Percentiles rank a stretch among this genome's conserved stretches.
These are phyloP conservation scores for Cheilosia impressa DNA, from an alignment of 2,888 invertebrate genomes.

Conservation along the genomic window DNA sequence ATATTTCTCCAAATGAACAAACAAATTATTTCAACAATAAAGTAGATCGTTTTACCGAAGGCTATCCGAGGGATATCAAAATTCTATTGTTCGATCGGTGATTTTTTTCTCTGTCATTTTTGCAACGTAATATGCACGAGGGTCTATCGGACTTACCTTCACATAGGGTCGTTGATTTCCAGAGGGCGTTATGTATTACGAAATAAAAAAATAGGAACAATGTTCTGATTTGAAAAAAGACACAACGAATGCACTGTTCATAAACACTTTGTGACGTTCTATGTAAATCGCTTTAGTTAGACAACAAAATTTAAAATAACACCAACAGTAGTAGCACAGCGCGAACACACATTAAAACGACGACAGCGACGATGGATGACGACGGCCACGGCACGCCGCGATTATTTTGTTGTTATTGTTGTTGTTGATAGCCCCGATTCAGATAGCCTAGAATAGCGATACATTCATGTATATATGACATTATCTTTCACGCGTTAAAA, in stretches of 20 bases:
- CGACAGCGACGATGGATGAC: slow-evolving; percentile 15
- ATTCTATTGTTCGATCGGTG: background rate
- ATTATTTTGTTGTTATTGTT: slow-evolving; percentile 47
- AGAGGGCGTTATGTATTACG: background rate
- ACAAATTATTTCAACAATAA: too few species aligned
- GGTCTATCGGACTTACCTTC: slow-evolving; percentile 10
- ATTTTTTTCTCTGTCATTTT: background rate
- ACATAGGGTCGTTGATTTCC: background rate
- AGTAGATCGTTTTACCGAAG: too few species aligned
- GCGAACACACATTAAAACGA: slow-evolving; percentile 46
- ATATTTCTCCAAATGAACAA: background rate
- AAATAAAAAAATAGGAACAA: background rate
- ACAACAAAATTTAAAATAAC: slow-evolving; percentile 72
- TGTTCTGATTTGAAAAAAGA: slow-evolving; percentile 3
- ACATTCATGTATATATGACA: slow-evolving; percentile 41
- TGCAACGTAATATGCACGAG: slow-evolving; percentile 12
- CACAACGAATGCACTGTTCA: slow-evolving; percentile 34
- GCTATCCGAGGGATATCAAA: background rate
- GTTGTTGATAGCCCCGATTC: slow-evolving; percentile 64
- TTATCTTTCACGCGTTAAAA: slow-evolving; percentile 69
- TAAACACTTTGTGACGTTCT: slow-evolving; percentile 52
- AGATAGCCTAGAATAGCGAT: slow-evolving; percentile 39
- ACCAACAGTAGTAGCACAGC: slow-evolving; percentile 51
- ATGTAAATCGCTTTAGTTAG: slow-evolving; percentile 67
- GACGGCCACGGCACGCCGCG: slow-evolving; percentile 37